Evolutionary conservation across 2,888 invertebrate species (phyloP).

Genomic region (Nemurella pictetii): DNA sequence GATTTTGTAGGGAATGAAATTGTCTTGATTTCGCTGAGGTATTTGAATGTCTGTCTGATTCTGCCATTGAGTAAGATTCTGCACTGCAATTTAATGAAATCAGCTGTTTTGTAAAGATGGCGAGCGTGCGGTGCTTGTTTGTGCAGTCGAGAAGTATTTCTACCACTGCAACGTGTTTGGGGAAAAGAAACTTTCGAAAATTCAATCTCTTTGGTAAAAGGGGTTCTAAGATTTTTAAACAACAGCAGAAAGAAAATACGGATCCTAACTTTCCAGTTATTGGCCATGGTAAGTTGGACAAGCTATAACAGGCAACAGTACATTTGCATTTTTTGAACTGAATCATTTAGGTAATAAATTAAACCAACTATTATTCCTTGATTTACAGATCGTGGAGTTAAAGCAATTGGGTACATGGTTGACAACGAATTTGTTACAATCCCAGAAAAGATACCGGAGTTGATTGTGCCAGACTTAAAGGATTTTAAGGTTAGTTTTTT

Average conservation of each 20-base stretch:
- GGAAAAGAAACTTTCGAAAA: slow-evolving; percentile 82
- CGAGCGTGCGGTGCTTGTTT: background rate
- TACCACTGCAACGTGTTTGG: slow-evolving; percentile 57
- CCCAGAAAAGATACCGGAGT: slow-evolving; percentile 88
- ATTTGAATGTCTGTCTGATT: too few relatives aligned
- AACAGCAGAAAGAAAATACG: slow-evolving; percentile 58
- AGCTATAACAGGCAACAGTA: background rate
- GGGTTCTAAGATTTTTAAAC: slow-evolving; percentile 68
- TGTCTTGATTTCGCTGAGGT: too few relatives aligned
- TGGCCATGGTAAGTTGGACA: slow-evolving; percentile 53
- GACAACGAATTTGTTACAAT: slow-evolving; percentile 64
- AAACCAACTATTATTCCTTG: slow-evolving; percentile 40
- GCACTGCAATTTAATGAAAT: too few relatives aligned
- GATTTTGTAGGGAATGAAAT: too few relatives aligned
- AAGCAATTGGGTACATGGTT: slow-evolving; percentile 62
- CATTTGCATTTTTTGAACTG: background rate
- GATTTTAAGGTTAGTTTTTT: slow-evolving; percentile 69
- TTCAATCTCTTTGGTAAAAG: slow-evolving; percentile 76
- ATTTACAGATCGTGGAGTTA: slow-evolving; percentile 69
- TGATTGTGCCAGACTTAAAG: slow-evolving; percentile 88
- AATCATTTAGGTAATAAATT: background rate
- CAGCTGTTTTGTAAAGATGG: too few relatives aligned
- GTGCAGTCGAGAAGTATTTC: slow-evolving; percentile 52
- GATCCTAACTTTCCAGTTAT: slow-evolving; percentile 69
- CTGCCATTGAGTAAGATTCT: too few relatives aligned